Evolutionary conservation across 2,797 vertebrate genomes (phyloP).

Genomic region (Hydrolagus colliei): DNA sequence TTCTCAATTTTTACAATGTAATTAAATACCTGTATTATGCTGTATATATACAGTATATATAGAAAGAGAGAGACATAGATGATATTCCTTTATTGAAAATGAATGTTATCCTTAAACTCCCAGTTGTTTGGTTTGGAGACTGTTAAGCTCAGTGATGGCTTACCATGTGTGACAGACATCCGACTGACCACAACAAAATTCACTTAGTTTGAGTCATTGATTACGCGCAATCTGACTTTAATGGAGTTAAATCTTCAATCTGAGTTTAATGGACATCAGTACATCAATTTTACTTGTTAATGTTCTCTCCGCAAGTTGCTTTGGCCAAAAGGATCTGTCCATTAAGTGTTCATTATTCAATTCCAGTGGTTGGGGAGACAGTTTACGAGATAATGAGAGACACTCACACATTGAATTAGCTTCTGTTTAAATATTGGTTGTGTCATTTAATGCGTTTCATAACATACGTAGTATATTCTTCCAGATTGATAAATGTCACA

Average conservation of each 20-base stretch:
- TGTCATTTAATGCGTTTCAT: background rate
- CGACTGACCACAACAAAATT: no score
- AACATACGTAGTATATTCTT: background rate
- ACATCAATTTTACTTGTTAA: slow-evolving; percentile 42
- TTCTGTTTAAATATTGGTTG: slow-evolving; percentile 1
- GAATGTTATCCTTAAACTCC: no score
- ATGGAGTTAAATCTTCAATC: background rate
- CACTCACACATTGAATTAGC: slow-evolving; percentile 9
- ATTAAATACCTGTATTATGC: no score
- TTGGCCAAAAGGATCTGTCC: slow-evolving; percentile 29
- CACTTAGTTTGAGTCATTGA: background rate
- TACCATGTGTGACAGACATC: no score
- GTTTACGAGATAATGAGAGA: background rate
- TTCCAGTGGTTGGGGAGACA: background rate
- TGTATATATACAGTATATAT: no score
- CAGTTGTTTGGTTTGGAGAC: no score
- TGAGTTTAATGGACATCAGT: slow-evolving; percentile 33
- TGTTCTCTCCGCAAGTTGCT: background rate
- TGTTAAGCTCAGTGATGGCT: no score
- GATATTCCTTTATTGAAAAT: no score
- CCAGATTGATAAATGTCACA: slow-evolving; percentile 22
- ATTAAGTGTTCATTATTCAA: background rate
- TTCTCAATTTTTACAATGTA: no score
- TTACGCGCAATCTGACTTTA: background rate
- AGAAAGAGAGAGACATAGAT: no score